These are phyloP conservation scores for Pygocentrus nattereri DNA, from an alignment of 2,797 vertebrate species.

Conservation along the genomic window DNA sequence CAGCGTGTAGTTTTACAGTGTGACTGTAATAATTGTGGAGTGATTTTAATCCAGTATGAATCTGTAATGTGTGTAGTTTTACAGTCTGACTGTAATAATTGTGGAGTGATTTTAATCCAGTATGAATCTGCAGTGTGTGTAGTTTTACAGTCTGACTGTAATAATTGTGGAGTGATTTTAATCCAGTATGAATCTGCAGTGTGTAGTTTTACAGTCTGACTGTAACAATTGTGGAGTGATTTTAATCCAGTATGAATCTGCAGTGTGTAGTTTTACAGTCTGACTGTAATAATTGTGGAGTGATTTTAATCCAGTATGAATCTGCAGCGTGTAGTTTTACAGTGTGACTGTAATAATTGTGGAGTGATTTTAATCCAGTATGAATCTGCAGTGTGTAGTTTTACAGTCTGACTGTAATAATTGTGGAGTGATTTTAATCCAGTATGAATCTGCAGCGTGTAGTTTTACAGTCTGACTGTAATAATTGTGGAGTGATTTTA, in stretches of 20 bases:
- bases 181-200: neutral
- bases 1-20: too few relatives aligned
- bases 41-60: neutral
- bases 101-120: neutral
- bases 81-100: neutral
- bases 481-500: neutral
- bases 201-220: too few relatives aligned
- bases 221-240: neutral
- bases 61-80: neutral
- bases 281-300: neutral
- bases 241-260: neutral
- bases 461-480: too few relatives aligned
- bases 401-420: too few relatives aligned
- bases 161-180: neutral
- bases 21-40: neutral
- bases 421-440: neutral
- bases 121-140: neutral
- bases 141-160: too few relatives aligned
- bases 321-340: neutral
- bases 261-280: too few relatives aligned
- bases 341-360: neutral
- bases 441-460: neutral
- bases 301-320: neutral
- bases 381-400: neutral
- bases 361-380: neutral